Base-by-base conservation (phyloP, 2,888 invertebrate species). In the Galerucella pusilla region DNA sequence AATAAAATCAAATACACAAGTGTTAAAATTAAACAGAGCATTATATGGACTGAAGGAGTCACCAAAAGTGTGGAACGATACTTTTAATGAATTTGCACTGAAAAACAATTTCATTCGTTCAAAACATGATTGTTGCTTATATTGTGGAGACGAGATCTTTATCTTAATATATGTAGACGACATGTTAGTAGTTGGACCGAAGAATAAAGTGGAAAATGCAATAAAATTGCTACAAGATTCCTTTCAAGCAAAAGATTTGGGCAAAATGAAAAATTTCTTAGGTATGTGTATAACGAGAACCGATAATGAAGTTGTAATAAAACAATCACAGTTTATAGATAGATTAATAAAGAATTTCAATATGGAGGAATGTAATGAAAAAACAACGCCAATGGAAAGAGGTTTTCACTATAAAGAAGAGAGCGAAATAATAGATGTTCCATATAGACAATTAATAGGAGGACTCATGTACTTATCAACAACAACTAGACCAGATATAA, bases 21-120 rank as follows among this genome's bases (percentile, higher is more conserved):
- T 72, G 52, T 61, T 77, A 52, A 78, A 71, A 63, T 45, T 77
- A 67, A 77, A 77, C 63, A 72, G 75, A 69, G 71, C 75, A 2
- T 59, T 78, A 61, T 78, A 78, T 67, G 77, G 77, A 45, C 35
- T 77, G 20, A 73, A 73, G 65, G 75, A 77, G 46, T 67, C 76
- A 42, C 71, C 76, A 11, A 77, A 77, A 68, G 64, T 71, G 2
- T 76, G 73, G 71, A 75, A 71, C 49, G 74, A 79, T 20, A 74
- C 72, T n/a, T 77, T 79, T 69, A 77, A 73, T 73, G 16, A 70
- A 12, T 78, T 78, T 76, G 68, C 72, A 60, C 4, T 42, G 9
- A 71, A 71, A 72, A 75, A 74, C 66, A 69, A 77, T 45, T 73
- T 73, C 64, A 64, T 76, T 46, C 77, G 35, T 61, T 28, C 28